Conservation (phyloP, 2,888 invertebrate genomes). For the Athalia rosae region DNA sequence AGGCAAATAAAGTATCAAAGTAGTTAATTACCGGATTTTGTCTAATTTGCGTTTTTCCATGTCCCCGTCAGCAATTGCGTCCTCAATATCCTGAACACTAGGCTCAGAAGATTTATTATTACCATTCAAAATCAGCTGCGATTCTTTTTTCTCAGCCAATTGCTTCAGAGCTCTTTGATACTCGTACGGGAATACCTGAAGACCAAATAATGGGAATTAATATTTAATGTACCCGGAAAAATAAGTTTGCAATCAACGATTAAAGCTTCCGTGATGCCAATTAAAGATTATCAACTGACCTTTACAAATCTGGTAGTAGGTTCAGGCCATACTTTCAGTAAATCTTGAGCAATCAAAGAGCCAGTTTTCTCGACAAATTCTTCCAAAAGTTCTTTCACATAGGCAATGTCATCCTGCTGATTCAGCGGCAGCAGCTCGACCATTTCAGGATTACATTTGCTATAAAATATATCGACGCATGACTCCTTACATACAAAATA, state of each 20-base stretch:
- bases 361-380: constrained; percentile 94
- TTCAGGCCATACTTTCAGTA: constrained; percentile 87
- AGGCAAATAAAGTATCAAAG: constrained; percentile 54
- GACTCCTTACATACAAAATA: background rate
- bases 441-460: constrained; percentile 95
- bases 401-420: constrained; percentile 83
- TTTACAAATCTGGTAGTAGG: constrained; percentile 90
- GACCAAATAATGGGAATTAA: constrained; percentile 32
- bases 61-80: constrained; percentile 86
- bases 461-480: constrained; percentile 60
- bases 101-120: constrained; percentile 72
- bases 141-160: constrained; percentile 73
- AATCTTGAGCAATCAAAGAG: constrained; percentile 86
- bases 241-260: background rate
- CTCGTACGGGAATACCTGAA: constrained; percentile 94
- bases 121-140: constrained; percentile 67
- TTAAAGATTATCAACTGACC: constrained; percentile 67
- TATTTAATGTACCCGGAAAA: background rate
- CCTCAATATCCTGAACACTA: constrained; percentile 89
- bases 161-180: constrained; percentile 93
- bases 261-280: background rate
- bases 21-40: constrained; percentile 86
- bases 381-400: constrained; percentile 84
- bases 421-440: constrained; percentile 93
- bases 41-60: constrained; percentile 88